Evolutionary conservation across 2,113 vertebrate species (phyloP).

Genomic region (Clupea harengus): DNA sequence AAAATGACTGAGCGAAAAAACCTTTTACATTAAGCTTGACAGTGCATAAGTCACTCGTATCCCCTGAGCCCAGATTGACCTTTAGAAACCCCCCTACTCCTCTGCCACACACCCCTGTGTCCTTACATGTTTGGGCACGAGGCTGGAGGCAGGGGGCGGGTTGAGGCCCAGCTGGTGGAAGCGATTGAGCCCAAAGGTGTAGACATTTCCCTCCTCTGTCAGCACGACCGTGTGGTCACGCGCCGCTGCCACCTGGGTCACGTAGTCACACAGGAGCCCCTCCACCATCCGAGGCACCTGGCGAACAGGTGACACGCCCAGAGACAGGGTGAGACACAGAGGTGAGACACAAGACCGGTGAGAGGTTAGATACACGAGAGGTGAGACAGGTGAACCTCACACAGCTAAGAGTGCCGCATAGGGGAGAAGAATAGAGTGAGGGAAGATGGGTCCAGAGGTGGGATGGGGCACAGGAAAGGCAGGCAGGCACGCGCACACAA

Average conservation of each 20-base stretch:
- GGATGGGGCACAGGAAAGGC: too few species aligned
- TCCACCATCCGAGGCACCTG: constrained; percentile 91
- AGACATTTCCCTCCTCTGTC: constrained; percentile 91
- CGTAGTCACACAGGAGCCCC: constrained; percentile 83
- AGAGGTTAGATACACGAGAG: too few species aligned
- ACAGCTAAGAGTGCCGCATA: background rate
- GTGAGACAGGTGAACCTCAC: background rate
- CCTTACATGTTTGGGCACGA: constrained; percentile 89
- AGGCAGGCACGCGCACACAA: too few species aligned
- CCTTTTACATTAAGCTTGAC: too few species aligned
- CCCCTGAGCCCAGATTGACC: too few species aligned
- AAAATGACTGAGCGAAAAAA: too few species aligned
- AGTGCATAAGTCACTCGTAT: too few species aligned
- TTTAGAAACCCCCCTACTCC: too few species aligned
- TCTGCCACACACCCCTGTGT: background rate
- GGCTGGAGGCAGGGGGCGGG: constrained; percentile 81
- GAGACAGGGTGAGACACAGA: constrained; percentile 17
- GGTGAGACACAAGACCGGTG: background rate
- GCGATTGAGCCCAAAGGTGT: constrained; percentile 91
- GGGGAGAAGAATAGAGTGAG: background rate
- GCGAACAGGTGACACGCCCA: background rate
- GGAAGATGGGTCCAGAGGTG: too few species aligned
- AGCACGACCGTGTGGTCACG: constrained; percentile 94
- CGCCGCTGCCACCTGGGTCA: constrained; percentile 88
- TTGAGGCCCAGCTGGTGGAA: constrained; percentile 89